Evolutionary conservation across 2,113 vertebrate genomes (phyloP), one percentile per base, ranked within the genome.

Genomic region (Taurulus bubalis): DNA sequence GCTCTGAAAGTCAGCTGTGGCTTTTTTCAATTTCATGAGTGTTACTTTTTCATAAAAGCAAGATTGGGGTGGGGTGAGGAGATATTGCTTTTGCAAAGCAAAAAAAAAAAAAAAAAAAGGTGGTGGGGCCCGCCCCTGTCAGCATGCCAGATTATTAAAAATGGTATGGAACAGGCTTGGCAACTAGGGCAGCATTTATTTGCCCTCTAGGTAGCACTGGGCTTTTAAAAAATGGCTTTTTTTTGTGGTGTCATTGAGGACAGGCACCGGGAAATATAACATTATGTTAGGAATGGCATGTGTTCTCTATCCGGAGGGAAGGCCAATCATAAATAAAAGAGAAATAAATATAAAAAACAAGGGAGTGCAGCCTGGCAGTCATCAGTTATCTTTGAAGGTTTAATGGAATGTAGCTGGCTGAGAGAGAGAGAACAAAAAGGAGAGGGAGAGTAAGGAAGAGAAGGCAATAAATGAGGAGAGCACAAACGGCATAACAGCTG

Each of bases 331-430:
- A 87, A 94, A 92, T 89, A 77, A 82, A 85, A 82, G n/a, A 78
- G 65, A 85, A 89, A 85, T 59, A 84, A 88, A 85, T 75, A 77
- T 66, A 86, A 86, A 86, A 85, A 77, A 72, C 68, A 74, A 77
- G 65, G 72, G 59, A 77, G 68, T 38, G 81, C 62, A 65, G 69
- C 69, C 66, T 79, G 85, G 83, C 83, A 90, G 88, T 85, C 91
- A 92, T 94, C 89, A 77, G 83, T 93, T 94, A 92, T 92, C 86
- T 90, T 70, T 86, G 84, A 93, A 91, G 89, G 87, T 90, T 92
- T 94, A 93, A 92, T 92, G 92, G 87, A 92, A 91, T 82, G 85
- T 81, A 82, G 86, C 86, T 77, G 69, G 56, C 81, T 26, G 83
- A 71, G 71, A 70, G 82, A 40, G 45, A 42, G 56, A 47, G 6